Conservation (phyloP, 2,797 vertebrate genomes). For the Eulemur rubriventer region DNA sequence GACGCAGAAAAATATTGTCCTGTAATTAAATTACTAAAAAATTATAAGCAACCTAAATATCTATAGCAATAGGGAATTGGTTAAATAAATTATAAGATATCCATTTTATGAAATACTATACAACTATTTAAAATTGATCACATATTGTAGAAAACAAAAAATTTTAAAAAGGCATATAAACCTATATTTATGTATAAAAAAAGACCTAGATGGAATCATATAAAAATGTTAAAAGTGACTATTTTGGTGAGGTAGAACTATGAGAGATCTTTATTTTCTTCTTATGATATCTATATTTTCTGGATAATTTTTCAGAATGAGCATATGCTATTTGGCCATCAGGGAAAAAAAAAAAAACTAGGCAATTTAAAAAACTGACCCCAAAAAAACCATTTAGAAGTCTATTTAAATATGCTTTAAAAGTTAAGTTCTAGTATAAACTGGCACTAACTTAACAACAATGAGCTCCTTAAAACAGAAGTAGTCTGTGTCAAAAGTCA, state of each 20-base stretch:
- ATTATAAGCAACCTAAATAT: constrained; percentile 12
- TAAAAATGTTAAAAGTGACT: not conserved
- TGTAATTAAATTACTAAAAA: not conserved
- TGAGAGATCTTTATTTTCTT: constrained; percentile 26
- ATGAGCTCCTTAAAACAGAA: constrained; percentile 55
- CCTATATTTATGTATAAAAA: not conserved
- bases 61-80: not conserved
- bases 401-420: constrained; percentile 31
- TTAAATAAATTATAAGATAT: not conserved
- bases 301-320: constrained; percentile 42
- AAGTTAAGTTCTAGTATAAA: constrained; percentile 56
- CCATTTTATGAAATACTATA: not conserved
- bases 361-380: not conserved
- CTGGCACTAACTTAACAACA: constrained; percentile 42
- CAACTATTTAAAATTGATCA: not conserved
- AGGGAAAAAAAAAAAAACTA: not conserved
- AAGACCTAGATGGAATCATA: not conserved
- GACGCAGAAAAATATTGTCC: not conserved
- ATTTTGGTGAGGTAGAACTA: not conserved
- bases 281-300: constrained; percentile 6
- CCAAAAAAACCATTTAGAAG: not conserved
- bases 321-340: not conserved
- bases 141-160: not conserved
- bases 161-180: not conserved
- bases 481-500: constrained; percentile 52